Evolutionary conservation across 1,140 invertebrate species (phyloP).

Genomic region (Drosophila pallidifrons): DNA sequence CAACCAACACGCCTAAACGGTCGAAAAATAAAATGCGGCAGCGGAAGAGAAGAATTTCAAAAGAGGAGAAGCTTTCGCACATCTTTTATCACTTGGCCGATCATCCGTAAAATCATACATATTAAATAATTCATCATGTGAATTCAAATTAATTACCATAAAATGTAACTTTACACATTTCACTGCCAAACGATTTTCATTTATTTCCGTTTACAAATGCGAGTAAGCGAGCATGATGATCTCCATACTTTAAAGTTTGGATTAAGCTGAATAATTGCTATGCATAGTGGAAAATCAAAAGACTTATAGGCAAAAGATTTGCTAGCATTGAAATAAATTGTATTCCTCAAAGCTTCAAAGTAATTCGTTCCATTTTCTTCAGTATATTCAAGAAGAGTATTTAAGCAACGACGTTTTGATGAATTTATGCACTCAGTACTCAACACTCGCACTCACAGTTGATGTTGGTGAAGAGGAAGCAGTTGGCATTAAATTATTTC

Average conservation of each 20-base stretch:
- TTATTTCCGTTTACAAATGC: not conserved
- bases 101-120: constrained; percentile 22
- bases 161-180: not conserved
- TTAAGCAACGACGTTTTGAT: not conserved
- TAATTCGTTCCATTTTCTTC: no score
- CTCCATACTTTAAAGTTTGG: not conserved
- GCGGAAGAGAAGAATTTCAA: constrained; percentile 23
- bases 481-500: constrained; percentile 40
- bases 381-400: not conserved
- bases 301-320: not conserved
- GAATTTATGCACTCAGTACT: not conserved
- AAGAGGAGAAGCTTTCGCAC: not conserved
- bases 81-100: constrained; percentile 20
- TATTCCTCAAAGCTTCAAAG: no score
- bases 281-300: constrained; percentile 6
- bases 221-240: not conserved
- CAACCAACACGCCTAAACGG: not conserved
- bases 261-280: constrained; percentile 1
- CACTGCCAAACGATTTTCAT: not conserved
- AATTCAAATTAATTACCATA: not conserved
- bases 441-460: no score
- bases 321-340: no score
- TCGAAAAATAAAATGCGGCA: constrained; percentile 31
- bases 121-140: not conserved
- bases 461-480: not conserved